These are phyloP conservation scores for Ranitomeya variabilis DNA, from an alignment of 2,113 vertebrate species.

Conservation along the genomic window DNA sequence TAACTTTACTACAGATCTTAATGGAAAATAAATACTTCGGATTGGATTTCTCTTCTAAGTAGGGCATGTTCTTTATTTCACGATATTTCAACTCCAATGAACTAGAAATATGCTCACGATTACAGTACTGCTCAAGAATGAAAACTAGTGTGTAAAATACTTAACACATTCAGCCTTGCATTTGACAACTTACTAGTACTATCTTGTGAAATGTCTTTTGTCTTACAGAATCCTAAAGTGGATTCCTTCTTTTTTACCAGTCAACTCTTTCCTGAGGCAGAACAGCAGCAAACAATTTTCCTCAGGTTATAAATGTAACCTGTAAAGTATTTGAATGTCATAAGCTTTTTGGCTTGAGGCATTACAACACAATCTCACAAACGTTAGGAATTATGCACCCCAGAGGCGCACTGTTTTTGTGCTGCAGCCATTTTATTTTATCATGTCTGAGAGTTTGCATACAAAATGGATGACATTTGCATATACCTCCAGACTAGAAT, in stretches of 20 bases:
- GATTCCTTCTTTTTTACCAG: constrained; percentile 43
- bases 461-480: constrained; percentile 39
- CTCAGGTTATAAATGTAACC: constrained; percentile 58
- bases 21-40: background rate
- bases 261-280: constrained; percentile 50
- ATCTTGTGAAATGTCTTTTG: constrained; percentile 32
- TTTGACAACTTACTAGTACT: constrained; percentile 41
- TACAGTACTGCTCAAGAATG: background rate
- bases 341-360: constrained; percentile 56
- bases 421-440: constrained; percentile 51
- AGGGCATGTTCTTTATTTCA: background rate
- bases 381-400: constrained; percentile 47
- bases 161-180: constrained; percentile 4
- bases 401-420: constrained; percentile 49
- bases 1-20: background rate
- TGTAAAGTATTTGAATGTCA: constrained; percentile 57
- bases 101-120: background rate
- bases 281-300: constrained; percentile 56
- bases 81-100: background rate
- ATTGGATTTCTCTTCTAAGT: background rate
- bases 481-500: constrained; percentile 49
- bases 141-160: constrained; percentile 10
- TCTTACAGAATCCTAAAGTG: constrained; percentile 42
- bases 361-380: constrained; percentile 55
- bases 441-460: constrained; percentile 47